A percentile compares a stretch with the other conserved stretches of the same genome.
phyloP scores from a whole-genome alignment of 2,888 invertebrate species.

The Drosophila prolongata region DNA sequence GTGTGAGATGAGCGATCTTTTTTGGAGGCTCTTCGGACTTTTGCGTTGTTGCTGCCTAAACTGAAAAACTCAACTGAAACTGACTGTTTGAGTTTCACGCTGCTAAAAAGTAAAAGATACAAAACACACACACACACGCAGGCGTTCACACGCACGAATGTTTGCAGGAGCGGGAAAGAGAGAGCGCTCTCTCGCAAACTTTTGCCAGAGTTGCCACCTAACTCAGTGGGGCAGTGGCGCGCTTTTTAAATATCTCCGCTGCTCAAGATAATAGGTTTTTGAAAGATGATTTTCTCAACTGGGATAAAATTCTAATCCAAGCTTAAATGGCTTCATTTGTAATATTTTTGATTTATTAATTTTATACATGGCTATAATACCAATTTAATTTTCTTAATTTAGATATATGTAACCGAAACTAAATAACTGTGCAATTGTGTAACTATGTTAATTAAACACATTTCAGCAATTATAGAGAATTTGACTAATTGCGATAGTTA shows the following conservation, averaged over 20 bases:
- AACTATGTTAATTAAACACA: too few species aligned
- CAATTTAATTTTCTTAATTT: too few species aligned
- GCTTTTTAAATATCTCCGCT: conserved; percentile 10
- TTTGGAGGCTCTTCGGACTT: conserved; percentile 28
- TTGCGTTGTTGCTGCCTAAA: conserved; percentile 30
- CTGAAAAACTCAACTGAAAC: conserved; percentile 31
- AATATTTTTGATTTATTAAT: too few species aligned
- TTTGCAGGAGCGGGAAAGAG: conserved; percentile 64
- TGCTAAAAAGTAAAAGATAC: conserved; percentile 74
- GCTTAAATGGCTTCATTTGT: too few species aligned
- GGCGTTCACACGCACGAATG: conserved; percentile 47
- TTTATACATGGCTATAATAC: too few species aligned
- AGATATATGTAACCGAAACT: too few species aligned
- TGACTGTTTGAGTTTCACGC: conserved; percentile 31
- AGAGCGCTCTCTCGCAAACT: conserved; percentile 26
- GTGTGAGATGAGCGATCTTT: conserved; percentile 12
- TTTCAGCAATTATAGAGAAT: too few species aligned
- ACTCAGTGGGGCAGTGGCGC: conserved; percentile 2
- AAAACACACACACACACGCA: conserved; percentile 54
- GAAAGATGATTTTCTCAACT: too few species aligned
- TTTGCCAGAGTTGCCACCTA: conserved; percentile 27
- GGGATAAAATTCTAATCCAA: too few species aligned
- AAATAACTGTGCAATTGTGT: too few species aligned
- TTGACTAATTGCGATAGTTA: too few species aligned
- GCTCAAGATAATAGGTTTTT: background rate